Conservation (phyloP, 1,140 invertebrate genomes). For the Conus betulinus region DNA sequence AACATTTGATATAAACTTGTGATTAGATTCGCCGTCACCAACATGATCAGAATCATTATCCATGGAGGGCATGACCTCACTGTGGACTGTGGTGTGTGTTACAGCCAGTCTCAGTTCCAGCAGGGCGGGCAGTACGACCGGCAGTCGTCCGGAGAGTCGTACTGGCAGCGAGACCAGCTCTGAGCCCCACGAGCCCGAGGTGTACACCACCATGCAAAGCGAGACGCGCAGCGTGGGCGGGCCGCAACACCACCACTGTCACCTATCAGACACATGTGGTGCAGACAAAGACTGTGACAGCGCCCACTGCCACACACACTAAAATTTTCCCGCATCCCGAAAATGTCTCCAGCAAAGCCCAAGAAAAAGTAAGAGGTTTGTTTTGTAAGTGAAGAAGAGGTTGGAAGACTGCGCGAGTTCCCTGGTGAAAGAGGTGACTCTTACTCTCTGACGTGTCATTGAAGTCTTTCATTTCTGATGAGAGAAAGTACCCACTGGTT, state of each 20-base stretch:
- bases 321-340: conserved; percentile 50
- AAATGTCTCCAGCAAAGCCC: conserved; percentile 43
- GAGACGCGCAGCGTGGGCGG: conserved; percentile 66
- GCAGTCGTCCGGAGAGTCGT: conserved; percentile 88
- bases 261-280: conserved; percentile 72
- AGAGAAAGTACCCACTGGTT: background rate
- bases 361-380: conserved; percentile 19
- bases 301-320: conserved; percentile 48
- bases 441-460: background rate
- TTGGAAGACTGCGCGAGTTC: background rate
- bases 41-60: no score
- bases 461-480: conserved; percentile 20
- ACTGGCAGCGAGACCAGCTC: conserved; percentile 94
- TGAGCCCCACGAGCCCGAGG: conserved; percentile 78
- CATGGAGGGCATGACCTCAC: no score
- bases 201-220: conserved; percentile 69
- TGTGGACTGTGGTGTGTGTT: no score
- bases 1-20: no score
- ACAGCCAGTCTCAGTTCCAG: conserved; percentile 69
- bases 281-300: conserved; percentile 57
- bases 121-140: conserved; percentile 77
- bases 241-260: conserved; percentile 67
- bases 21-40: background rate
- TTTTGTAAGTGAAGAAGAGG: background rate
- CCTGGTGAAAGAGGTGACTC: background rate